Conservation (phyloP, 2,888 invertebrate species). For the Subacronicta megacephala region DNA sequence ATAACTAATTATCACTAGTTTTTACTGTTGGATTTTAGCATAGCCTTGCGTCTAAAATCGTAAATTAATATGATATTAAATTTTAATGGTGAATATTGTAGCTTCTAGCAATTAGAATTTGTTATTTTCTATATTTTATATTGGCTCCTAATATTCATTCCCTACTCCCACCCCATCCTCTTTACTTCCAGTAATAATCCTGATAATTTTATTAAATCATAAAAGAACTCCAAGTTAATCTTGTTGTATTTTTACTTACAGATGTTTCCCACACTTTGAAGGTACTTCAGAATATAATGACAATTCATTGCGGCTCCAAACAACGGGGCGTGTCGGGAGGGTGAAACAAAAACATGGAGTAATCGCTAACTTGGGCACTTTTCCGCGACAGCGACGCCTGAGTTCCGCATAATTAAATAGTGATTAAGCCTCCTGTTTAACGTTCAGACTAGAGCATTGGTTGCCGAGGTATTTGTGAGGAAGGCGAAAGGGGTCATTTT, state of each 20-base stretch:
- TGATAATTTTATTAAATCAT: conserved; percentile 3
- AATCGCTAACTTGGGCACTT: conserved; percentile 72
- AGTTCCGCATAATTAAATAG: conserved; percentile 85
- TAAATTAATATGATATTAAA: too few relatives aligned
- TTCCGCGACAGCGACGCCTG: conserved; percentile 61
- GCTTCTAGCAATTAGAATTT: too few relatives aligned
- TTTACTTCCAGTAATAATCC: too few relatives aligned
- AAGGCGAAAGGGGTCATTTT: conserved; percentile 6
- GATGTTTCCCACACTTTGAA: conserved; percentile 33
- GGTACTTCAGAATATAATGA: conserved; percentile 51
- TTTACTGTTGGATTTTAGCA: too few relatives aligned
- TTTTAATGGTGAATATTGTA: too few relatives aligned
- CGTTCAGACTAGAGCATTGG: conserved; percentile 57
- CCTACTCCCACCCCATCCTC: too few relatives aligned
- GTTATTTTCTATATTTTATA: too few relatives aligned
- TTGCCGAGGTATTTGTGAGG: conserved; percentile 5
- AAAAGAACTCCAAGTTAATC: conserved; percentile 12
- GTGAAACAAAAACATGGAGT: conserved; percentile 76
- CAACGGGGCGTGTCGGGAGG: conserved; percentile 42
- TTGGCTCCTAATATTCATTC: too few relatives aligned
- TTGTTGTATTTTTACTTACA: conserved; percentile 17
- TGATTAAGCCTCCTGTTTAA: conserved; percentile 72
- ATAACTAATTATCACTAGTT: too few relatives aligned
- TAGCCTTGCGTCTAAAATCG: too few relatives aligned
- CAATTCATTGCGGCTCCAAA: conserved; percentile 56